These are phyloP conservation scores for Dendrolimus houi DNA, from an alignment of 2,888 invertebrate species.

Conservation along the genomic window DNA sequence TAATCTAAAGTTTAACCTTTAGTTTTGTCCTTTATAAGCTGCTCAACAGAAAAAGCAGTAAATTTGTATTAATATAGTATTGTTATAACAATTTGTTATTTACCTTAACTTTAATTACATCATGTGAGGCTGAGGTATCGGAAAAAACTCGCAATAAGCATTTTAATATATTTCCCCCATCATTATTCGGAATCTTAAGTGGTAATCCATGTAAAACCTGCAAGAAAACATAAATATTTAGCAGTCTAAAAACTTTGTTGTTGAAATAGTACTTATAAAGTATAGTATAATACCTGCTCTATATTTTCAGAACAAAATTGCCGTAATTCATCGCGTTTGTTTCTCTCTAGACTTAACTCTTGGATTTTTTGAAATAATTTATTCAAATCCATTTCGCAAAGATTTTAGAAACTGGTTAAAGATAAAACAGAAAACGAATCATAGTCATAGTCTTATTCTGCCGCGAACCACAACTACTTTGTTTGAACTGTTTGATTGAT, in stretches of 20 bases:
- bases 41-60: no score
- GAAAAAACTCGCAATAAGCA: slow-evolving; percentile 51
- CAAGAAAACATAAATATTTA: slow-evolving; percentile 10
- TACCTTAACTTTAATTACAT: slow-evolving; percentile 45
- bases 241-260: background rate
- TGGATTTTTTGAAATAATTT: slow-evolving; percentile 39
- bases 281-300: slow-evolving; percentile 33
- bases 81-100: background rate
- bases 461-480: no score
- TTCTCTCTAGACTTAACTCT: slow-evolving; percentile 42
- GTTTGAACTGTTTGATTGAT: no score
- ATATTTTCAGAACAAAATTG: slow-evolving; percentile 43
- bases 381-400: slow-evolving; percentile 28
- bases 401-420: no score
- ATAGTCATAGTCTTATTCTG: no score
- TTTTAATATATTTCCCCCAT: slow-evolving; percentile 47
- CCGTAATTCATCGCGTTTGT: slow-evolving; percentile 42
- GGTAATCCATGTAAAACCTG: slow-evolving; percentile 47
- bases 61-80: no score
- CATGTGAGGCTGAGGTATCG: slow-evolving; percentile 24
- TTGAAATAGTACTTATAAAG: no score
- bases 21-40: no score
- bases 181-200: slow-evolving; percentile 43
- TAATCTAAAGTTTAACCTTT: no score
- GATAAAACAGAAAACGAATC: no score